These are phyloP conservation scores for Axea sp. DNA, from an alignment of 2,888 invertebrate species.

Conservation along the genomic window DNA sequence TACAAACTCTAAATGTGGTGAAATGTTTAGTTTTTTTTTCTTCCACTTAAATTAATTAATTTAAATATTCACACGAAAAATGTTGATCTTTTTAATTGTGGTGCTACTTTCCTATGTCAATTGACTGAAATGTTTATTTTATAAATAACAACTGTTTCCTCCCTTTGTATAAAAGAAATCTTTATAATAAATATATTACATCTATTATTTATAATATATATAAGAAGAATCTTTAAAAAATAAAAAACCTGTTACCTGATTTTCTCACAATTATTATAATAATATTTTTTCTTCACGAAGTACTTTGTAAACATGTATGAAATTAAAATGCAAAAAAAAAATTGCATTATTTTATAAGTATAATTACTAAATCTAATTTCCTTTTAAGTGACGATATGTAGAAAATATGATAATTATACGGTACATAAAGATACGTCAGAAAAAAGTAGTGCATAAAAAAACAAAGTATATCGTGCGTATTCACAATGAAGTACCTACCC, in stretches of 20 bases:
- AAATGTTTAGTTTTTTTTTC: too few relatives aligned
- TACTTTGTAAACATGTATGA: slow-evolving; percentile 34
- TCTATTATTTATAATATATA: too few relatives aligned
- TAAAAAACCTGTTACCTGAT: neutral
- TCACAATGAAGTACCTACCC: slow-evolving; percentile 72
- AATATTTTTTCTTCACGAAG: slow-evolving; percentile 36
- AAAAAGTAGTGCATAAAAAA: slow-evolving; percentile 13
- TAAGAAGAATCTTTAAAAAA: too few relatives aligned
- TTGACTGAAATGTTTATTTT: too few relatives aligned
- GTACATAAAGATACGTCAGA: slow-evolving; percentile 1
- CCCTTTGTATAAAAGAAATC: too few relatives aligned
- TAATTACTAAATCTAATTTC: slow-evolving; percentile 32
- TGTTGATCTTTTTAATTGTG: too few relatives aligned
- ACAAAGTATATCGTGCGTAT: slow-evolving; percentile 68
- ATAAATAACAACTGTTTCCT: too few relatives aligned
- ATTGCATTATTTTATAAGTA: neutral
- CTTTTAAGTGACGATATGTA: slow-evolving; percentile 9
- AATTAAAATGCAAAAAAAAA: slow-evolving; percentile 17
- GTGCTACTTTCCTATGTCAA: too few relatives aligned
- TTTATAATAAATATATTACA: too few relatives aligned
- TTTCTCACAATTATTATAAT: too few relatives aligned
- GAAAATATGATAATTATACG: slow-evolving; percentile 45
- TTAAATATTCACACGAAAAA: slow-evolving; percentile 11
- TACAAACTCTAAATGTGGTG: slow-evolving; percentile 49
- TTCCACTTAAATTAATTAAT: too few relatives aligned